Conservation (phyloP, 2,888 invertebrate species). For the Galerucella nymphaeae region DNA sequence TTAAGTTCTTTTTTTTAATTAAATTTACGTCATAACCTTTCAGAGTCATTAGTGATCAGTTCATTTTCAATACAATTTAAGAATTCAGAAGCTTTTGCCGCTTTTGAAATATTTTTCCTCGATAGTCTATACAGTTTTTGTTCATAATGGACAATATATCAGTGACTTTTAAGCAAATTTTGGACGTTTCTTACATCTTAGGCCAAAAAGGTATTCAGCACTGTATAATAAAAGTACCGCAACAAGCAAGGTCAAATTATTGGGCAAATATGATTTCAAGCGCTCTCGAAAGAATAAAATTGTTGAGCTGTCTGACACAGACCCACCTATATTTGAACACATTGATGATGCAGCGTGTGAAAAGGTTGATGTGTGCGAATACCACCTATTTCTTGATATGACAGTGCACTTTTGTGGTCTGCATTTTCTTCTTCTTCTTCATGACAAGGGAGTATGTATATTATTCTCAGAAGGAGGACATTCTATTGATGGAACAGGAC, state of each 20-base stretch:
- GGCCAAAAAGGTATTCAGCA: not conserved
- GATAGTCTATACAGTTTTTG: no score
- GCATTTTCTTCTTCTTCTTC: constrained; percentile 33
- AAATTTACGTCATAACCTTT: no score
- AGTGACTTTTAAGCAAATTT: no score
- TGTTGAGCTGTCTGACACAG: constrained; percentile 56
- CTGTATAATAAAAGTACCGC: not conserved
- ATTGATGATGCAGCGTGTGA: constrained; percentile 57
- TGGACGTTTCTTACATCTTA: no score
- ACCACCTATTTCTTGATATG: constrained; percentile 52
- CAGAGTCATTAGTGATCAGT: no score
- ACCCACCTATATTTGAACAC: constrained; percentile 58
- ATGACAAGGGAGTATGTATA: constrained; percentile 45
- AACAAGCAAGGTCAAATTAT: constrained; percentile 45
- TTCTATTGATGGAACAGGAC: not conserved
- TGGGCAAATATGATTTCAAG: constrained; percentile 44
- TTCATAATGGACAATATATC: no score
- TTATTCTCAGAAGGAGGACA: constrained; percentile 21
- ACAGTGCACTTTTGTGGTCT: constrained; percentile 50
- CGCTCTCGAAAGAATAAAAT: constrained; percentile 47
- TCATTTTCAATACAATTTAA: no score
- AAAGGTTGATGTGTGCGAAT: constrained; percentile 56
- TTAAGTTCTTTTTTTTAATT: not conserved
- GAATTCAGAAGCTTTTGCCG: no score
- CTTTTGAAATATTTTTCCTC: no score